Percentiles rank a stretch among this genome's conserved stretches.
Evolutionary conservation across 2,797 vertebrate genomes (phyloP).

Genomic region (Dermochelys coriacea): DNA sequence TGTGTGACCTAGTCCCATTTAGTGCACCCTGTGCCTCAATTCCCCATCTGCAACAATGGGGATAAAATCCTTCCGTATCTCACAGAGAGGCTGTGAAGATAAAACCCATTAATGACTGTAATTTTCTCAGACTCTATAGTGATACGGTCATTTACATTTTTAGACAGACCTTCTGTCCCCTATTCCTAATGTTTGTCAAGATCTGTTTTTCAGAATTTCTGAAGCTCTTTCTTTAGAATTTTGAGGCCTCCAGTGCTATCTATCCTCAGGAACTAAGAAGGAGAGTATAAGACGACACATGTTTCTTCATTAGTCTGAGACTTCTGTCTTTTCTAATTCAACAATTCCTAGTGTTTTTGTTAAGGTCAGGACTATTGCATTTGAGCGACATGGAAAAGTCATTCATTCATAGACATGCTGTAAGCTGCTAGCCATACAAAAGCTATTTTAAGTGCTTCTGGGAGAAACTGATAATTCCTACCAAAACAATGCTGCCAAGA

Average conservation of each 20-base stretch:
- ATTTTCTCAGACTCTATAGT: background rate
- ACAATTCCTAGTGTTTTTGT: background rate
- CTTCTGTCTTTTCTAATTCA: background rate
- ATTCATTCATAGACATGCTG: background rate
- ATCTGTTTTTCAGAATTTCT: background rate
- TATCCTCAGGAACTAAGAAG: background rate
- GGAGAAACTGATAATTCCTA: background rate
- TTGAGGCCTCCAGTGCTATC: background rate
- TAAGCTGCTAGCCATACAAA: background rate
- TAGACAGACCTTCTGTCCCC: background rate
- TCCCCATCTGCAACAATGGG: background rate
- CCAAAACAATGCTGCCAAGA: constrained; percentile 19
- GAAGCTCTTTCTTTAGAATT: background rate
- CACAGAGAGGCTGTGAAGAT: background rate
- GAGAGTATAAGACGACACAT: background rate
- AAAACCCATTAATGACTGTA: background rate
- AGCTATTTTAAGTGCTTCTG: background rate
- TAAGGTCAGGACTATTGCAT: background rate
- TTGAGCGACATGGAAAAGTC: background rate
- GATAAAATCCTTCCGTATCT: background rate
- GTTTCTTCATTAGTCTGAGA: background rate
- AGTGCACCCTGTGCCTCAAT: background rate
- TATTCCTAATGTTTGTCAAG: background rate
- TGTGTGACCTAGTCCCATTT: background rate
- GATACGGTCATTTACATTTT: background rate